Percentiles rank a stretch among this genome's conserved stretches.
Conservation (phyloP, 2,888 invertebrate genomes). For the Tineola bisselliella region DNA sequence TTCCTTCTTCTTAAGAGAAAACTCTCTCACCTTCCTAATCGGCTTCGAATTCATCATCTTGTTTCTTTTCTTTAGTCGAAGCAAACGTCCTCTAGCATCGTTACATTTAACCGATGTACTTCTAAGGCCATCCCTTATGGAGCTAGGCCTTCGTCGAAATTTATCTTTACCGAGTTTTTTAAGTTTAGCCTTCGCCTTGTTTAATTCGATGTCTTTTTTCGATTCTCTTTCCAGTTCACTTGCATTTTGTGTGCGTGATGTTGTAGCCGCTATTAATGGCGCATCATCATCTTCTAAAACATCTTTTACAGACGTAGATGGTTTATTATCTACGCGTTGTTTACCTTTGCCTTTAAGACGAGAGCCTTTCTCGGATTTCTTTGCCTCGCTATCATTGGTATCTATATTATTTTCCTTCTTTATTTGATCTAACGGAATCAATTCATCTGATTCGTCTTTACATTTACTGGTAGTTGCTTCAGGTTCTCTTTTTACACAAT, state of each 20-base stretch:
- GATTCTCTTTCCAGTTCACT: slow-evolving; percentile 35
- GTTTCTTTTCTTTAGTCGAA: slow-evolving; percentile 58
- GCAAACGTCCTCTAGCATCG: slow-evolving; percentile 51
- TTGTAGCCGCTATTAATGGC: slow-evolving; percentile 84
- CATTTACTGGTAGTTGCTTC: slow-evolving; percentile 13
- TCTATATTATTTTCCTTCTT: neutral
- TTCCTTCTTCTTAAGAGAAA: slow-evolving; percentile 30
- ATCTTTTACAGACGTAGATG: slow-evolving; percentile 81
- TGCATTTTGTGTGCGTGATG: slow-evolving; percentile 65
- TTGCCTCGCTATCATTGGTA: neutral
- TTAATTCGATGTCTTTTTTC: slow-evolving; percentile 34
- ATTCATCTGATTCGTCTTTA: slow-evolving; percentile 41
- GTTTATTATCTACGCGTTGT: slow-evolving; percentile 81
- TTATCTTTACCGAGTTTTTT: slow-evolving; percentile 55
- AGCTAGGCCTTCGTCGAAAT: slow-evolving; percentile 45
- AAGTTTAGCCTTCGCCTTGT: slow-evolving; percentile 47
- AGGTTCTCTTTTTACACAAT: neutral
- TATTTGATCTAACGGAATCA: neutral
- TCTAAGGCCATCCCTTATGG: slow-evolving; percentile 56
- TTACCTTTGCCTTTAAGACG: slow-evolving; percentile 67
- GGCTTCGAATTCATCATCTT: slow-evolving; percentile 52
- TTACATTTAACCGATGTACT: slow-evolving; percentile 57
- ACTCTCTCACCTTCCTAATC: slow-evolving; percentile 52
- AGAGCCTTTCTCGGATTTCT: neutral
- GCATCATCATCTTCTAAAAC: slow-evolving; percentile 79